Evolutionary conservation across 2,113 vertebrate species (phyloP).

Genomic region (Hymenochirus boettgeri): DNA sequence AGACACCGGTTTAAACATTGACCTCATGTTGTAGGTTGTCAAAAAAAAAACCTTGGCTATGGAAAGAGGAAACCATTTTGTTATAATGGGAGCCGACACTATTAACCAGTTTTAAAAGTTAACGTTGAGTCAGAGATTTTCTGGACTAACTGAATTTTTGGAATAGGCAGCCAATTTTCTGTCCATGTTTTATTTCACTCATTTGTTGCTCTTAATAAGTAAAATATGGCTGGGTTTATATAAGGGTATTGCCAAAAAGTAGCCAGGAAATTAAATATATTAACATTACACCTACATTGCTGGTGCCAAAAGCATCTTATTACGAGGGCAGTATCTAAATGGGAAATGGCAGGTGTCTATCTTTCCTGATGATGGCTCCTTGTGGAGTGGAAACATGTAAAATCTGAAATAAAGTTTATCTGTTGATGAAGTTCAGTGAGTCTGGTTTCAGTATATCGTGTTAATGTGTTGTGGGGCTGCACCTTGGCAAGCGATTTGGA

Average conservation of each 20-base stretch:
- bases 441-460: too few relatives aligned
- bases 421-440: too few relatives aligned
- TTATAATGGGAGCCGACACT: background rate
- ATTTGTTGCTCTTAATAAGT: slow-evolving; percentile 3
- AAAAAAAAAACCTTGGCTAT: background rate
- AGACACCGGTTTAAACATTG: slow-evolving; percentile 66
- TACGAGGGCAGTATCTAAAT: too few relatives aligned
- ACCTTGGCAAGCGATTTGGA: too few relatives aligned
- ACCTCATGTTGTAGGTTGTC: slow-evolving; percentile 29
- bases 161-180: background rate
- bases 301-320: too few relatives aligned
- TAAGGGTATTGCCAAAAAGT: background rate
- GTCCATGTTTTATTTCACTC: background rate
- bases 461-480: too few relatives aligned
- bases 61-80: background rate
- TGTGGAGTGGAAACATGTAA: too few relatives aligned
- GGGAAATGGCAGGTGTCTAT: too few relatives aligned
- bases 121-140: background rate
- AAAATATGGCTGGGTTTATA: background rate
- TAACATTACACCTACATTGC: too few relatives aligned
- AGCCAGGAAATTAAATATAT: too few relatives aligned
- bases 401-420: too few relatives aligned
- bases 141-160: background rate
- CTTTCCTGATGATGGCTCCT: too few relatives aligned
- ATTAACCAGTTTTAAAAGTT: background rate